Conservation (phyloP, 2,888 invertebrate genomes). For the Aporophyla nigra region DNA sequence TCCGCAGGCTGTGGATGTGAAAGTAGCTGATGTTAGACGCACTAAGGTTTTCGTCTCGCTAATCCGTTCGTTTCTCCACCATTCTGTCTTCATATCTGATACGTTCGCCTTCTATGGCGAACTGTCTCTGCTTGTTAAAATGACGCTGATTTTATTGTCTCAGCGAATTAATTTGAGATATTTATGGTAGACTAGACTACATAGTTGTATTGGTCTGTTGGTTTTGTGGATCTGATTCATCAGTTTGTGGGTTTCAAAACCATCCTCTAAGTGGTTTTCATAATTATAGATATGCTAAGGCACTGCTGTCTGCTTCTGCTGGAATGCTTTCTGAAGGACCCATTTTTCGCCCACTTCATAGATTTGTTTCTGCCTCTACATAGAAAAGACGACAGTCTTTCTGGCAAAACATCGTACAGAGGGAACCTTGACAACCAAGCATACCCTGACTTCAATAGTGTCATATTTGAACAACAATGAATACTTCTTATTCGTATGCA, state of each 20-base stretch:
- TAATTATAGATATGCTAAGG: background rate
- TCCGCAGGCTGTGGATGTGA: constrained; percentile 70
- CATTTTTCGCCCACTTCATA: background rate
- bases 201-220: background rate
- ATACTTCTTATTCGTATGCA: background rate
- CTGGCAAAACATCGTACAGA: background rate
- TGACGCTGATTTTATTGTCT: constrained; percentile 43
- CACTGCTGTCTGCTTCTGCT: background rate
- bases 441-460: background rate
- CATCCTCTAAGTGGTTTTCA: background rate
- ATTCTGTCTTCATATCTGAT: constrained; percentile 53
- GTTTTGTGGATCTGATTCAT: background rate
- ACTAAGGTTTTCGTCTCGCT: constrained; percentile 77
- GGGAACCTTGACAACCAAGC: background rate
- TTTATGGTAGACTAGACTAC: background rate
- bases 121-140: constrained; percentile 53
- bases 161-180: constrained; percentile 10
- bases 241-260: background rate
- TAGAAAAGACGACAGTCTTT: background rate
- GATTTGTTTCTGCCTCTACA: too few species aligned
- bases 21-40: constrained; percentile 78
- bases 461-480: background rate
- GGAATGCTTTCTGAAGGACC: background rate
- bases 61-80: constrained; percentile 77
- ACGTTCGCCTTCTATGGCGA: constrained; percentile 53